These are phyloP conservation scores for Mirza zaza DNA, from an alignment of 2,113 vertebrate species.

Conservation along the genomic window DNA sequence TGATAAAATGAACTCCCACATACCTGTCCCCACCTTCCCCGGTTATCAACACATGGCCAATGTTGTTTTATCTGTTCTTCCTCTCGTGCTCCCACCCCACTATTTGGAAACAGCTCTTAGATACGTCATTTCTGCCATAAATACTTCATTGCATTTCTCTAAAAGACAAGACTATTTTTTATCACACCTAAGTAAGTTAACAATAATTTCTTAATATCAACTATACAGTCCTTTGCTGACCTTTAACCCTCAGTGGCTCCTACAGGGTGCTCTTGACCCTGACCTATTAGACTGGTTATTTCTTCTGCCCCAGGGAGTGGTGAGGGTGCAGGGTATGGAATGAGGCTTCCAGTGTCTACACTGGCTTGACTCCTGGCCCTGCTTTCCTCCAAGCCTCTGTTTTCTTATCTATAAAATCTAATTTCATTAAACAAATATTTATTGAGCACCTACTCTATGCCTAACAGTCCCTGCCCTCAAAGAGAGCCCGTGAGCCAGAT, in stretches of 20 bases:
- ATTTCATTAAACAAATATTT: not conserved
- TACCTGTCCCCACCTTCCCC: not conserved
- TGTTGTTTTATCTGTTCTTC: not conserved
- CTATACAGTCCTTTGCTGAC: not conserved
- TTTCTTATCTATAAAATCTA: not conserved
- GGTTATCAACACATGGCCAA: fast-evolving
- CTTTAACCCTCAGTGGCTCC: conserved; percentile 26
- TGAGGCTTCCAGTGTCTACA: not conserved
- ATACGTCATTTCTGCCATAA: not conserved
- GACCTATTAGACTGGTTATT: not conserved
- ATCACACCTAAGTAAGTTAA: conserved; percentile 22
- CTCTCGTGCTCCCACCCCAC: not conserved
- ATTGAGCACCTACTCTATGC: not conserved
- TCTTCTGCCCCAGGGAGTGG: not conserved
- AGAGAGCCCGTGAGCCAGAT: not conserved
- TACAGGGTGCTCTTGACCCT: not conserved
- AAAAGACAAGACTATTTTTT: conserved; percentile 1
- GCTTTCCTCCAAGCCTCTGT: not conserved
- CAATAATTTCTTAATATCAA: not conserved
- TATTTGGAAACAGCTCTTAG: not conserved
- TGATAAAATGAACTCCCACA: fast-evolving
- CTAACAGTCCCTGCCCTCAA: not conserved
- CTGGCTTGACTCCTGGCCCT: not conserved
- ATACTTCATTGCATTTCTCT: conserved; percentile 4
- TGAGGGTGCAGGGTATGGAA: too few relatives aligned